Base-by-base conservation (phyloP, 2,888 invertebrate species). In the Agrochola lota region DNA sequence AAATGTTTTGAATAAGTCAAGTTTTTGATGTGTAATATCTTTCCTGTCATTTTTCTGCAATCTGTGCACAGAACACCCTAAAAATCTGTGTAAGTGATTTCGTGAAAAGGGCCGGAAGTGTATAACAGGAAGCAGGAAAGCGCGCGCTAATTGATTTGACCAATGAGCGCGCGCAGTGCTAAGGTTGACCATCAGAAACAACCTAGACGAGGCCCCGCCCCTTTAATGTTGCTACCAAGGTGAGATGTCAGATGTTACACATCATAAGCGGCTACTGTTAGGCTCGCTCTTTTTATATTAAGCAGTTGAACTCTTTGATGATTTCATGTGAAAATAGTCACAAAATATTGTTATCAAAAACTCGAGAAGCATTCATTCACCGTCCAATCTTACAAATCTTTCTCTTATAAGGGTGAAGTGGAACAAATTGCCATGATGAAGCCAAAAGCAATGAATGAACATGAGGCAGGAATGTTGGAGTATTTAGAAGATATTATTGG, bases 371-470 rank as follows among this genome's bases (percentile, higher is more conserved):
- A 23, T 68, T 46, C 0, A 20, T 46, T 46, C 67, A 26, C 12
- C 15, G 26, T 46, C 43, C 12, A 67, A 46, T 20, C 40, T 64
- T 40, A n/a, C 5, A 40, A 69, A 59, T 17, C 17, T 35, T 68
- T 55, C 35, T 59, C 11, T 59, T 59, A 35, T 12, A 88, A 99
- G 98, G 99, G 99, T 66, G 99, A 99, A 97, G 99, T 99, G 0
- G 99, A 99, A 96, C 99, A 99, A 93, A 99, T 99, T 89, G 98
- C 99, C 0, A 98, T 99, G 98, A 99, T 99, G 99, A 99, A 99
- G 93, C 98, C 99, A 0, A 99, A 99, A 96, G 99, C 97, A 0
- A 97, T 97, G 82, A 97, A 96, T 0, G 99, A 99, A 90, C 98
- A 98, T 89, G 99, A 99, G 88, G 98, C 98, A 17, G 99, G 99